Evolutionary conservation across 2,888 invertebrate species (phyloP), one percentile per base, ranked within the genome.

Genomic region (Acanthosepion lycidas): DNA sequence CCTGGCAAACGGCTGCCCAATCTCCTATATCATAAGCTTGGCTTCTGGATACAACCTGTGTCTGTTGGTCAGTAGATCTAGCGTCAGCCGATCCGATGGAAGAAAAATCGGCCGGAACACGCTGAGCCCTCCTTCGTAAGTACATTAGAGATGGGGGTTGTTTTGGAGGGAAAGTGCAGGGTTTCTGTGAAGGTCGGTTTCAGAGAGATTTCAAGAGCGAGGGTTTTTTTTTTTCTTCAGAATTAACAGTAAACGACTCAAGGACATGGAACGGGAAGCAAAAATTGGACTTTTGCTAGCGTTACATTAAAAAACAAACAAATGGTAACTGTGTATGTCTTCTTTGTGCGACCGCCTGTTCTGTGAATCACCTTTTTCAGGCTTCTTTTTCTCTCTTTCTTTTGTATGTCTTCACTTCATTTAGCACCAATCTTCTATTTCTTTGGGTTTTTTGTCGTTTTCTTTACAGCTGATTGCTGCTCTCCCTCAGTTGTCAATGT

Each of bases 321-420:
- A 78, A 78, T n/a, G 78, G 78, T 33, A 78, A 18, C 78, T 15
- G 78, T 15, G 78, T 78, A n/a, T 78, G 78, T 78, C 78, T 78
- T 18, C 5, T 78, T 33, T 12, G 78, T 78, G 78, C 33, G 78
- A 78, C 33, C n/a, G 78, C n/a, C 78, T n/a, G 33, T 78, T 33
- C 78, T 78, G 33, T 78, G 78, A 78, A 78, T 78, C 78, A 78
- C 78, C 78, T 78, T n/a, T n/a, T n/a, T n/a, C 78, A 78, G 78
- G 12, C 78, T 33, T 64, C 5, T 4, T 26, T 26, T 33, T 33
- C 15, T 78, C 12, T 33, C 78, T 15, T n/a, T 78, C 78, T n/a
- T 78, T 78, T 78, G 33, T n/a, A 78, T 78, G n/a, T 78, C 78
- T 15, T n/a, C n/a, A 78, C n/a, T 78, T 33, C n/a, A 33, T n/a